phyloP scores from a whole-genome alignment of 1,140 invertebrate species.

The Temnothorax nylanderi region DNA sequence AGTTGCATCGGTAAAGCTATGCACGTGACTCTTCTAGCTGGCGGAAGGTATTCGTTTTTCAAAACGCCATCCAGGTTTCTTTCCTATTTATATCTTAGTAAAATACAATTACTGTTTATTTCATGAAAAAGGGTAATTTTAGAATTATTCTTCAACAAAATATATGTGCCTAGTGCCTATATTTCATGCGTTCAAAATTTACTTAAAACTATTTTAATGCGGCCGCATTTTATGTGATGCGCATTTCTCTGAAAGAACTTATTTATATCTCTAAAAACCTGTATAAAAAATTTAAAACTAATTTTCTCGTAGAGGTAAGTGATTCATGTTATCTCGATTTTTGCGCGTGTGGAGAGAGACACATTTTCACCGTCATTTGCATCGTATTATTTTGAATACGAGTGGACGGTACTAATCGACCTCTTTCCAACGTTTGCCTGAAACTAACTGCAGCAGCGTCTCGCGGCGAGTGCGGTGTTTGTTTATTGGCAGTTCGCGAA shows the following conservation, averaged over 20 bases:
- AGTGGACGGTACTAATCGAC: not conserved
- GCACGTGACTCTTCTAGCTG: not conserved
- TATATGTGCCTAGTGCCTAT: not conserved
- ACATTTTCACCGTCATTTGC: not conserved
- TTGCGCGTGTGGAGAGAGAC: not conserved
- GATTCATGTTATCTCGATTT: not conserved
- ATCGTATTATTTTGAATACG: not conserved
- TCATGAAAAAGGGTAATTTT: not conserved
- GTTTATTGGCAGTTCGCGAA: constrained; percentile 38
- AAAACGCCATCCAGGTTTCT: not conserved
- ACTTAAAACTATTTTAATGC: not conserved
- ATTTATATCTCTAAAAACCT: not conserved
- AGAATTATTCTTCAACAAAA: not conserved
- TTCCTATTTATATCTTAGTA: not conserved
- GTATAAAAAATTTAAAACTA: not conserved
- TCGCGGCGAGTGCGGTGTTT: constrained; percentile 24
- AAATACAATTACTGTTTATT: not conserved
- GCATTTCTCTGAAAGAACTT: not conserved
- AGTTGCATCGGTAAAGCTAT: constrained; percentile 28
- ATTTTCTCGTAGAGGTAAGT: not conserved
- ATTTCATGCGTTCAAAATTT: not conserved
- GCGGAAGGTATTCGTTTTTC: not conserved
- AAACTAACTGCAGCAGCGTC: constrained; percentile 28
- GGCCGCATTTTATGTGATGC: not conserved
- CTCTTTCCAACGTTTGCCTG: not conserved